These are phyloP conservation scores for Trichacis sp. DNA, from an alignment of 2,888 invertebrate genomes.

Conservation along the genomic window DNA sequence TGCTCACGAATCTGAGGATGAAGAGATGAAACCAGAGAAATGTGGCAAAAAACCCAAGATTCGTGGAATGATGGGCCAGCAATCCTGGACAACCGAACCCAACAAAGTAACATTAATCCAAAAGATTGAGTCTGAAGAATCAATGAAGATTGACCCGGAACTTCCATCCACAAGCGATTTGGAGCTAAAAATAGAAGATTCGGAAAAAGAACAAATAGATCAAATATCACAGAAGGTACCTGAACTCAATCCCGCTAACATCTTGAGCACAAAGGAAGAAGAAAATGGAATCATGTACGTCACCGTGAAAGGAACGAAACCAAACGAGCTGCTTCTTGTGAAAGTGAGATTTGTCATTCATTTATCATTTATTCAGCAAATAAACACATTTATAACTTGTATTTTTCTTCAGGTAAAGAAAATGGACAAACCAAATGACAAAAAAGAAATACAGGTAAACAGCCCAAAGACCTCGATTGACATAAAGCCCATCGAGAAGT, in stretches of 20 bases:
- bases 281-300: conserved; percentile 67
- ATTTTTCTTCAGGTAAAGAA: conserved; percentile 46
- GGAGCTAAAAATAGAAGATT: background rate
- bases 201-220: too few species aligned
- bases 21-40: conserved; percentile 22
- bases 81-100: background rate
- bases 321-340: conserved; percentile 63
- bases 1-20: conserved; percentile 43
- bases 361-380: too few species aligned
- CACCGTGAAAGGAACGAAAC: conserved; percentile 64
- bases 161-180: background rate
- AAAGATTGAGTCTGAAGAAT: background rate
- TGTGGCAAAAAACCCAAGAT: background rate
- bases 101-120: too few species aligned
- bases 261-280: too few species aligned
- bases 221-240: too few species aligned
- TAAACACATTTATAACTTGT: too few species aligned
- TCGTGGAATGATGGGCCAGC: too few species aligned
- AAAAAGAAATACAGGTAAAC: conserved; percentile 40
- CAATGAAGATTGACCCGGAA: background rate
- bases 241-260: too few species aligned
- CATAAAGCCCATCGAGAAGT: conserved; percentile 50
- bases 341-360: conserved; percentile 53
- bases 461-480: conserved; percentile 43
- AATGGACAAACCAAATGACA: conserved; percentile 52